Percentiles rank a stretch among this genome's conserved stretches.
phyloP scores from a whole-genome alignment of 2,888 invertebrate genomes.

The Mesodorylaimus sp. region DNA sequence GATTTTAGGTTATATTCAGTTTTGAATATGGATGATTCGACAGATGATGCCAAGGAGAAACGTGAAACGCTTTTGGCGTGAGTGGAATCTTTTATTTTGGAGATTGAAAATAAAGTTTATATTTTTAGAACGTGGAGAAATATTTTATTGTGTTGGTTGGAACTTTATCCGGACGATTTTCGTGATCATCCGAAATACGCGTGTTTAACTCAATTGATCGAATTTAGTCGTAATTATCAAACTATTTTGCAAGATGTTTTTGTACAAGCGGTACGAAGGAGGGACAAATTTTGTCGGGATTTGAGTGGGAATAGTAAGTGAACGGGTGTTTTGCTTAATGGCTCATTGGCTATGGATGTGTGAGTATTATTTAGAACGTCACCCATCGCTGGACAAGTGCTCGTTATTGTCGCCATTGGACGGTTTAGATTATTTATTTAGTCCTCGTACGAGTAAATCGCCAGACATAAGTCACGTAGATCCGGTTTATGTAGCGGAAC shows the following conservation, averaged over 20 bases:
- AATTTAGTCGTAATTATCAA: conserved; percentile 39
- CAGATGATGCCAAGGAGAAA: no score
- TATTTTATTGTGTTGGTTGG: conserved; percentile 76
- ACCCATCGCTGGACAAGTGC: neutral
- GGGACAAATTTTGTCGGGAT: neutral
- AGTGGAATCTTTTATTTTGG: no score
- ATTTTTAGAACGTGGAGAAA: conserved; percentile 2
- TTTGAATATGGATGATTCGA: no score
- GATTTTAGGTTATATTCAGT: no score
- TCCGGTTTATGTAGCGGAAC: conserved; percentile 81
- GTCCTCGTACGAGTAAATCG: neutral
- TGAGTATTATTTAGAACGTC: neutral
- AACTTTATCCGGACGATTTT: conserved; percentile 88
- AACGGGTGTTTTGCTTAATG: no score
- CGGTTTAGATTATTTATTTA: neutral
- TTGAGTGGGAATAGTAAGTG: neutral
- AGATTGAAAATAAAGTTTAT: neutral
- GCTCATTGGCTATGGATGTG: neutral
- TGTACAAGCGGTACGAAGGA: neutral
- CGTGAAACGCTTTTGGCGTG: no score
- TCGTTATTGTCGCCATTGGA: neutral
- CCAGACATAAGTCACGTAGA: conserved; percentile 14
- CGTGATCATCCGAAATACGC: conserved; percentile 58
- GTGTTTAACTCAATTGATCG: conserved; percentile 58
- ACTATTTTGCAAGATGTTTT: neutral